Percentiles rank a stretch among this genome's conserved stretches.
Conservation (phyloP, 2,888 invertebrate species). For the Homarus gammarus region DNA sequence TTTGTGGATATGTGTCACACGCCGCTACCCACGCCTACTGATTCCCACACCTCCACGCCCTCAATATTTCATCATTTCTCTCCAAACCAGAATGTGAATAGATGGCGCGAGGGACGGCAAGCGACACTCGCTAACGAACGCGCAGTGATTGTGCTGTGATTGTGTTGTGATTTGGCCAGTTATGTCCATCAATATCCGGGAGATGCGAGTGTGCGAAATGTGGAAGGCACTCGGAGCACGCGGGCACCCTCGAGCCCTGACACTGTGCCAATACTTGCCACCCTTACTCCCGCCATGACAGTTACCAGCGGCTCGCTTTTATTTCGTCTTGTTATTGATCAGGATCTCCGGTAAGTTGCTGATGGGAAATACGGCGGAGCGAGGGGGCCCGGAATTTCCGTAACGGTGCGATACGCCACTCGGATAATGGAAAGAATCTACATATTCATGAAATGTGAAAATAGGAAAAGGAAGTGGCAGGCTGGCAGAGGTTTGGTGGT, state of each 20-base stretch:
- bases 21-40: background rate
- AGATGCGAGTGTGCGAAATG: background rate
- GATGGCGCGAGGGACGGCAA: background rate
- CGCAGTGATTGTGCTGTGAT: constrained; percentile 9
- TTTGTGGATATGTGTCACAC: background rate
- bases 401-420: background rate
- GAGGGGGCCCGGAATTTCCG: background rate
- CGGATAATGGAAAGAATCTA: constrained; percentile 15
- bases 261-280: background rate
- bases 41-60: background rate
- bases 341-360: background rate
- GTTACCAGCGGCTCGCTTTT: background rate
- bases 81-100: background rate
- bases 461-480: background rate
- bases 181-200: background rate
- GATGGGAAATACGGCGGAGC: background rate
- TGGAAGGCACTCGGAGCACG: background rate
- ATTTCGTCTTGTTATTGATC: background rate
- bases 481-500: background rate
- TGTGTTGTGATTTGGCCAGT: constrained; percentile 18
- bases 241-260: background rate
- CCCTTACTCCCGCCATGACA: background rate
- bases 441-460: constrained; percentile 15
- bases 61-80: constrained; percentile 7
- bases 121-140: background rate